A percentile compares a stretch with the other conserved stretches of the same genome.
Evolutionary conservation across 37 sponge, comb jelly and placozoan species (phyloP).

Genomic region (Spongilla lacustris): DNA sequence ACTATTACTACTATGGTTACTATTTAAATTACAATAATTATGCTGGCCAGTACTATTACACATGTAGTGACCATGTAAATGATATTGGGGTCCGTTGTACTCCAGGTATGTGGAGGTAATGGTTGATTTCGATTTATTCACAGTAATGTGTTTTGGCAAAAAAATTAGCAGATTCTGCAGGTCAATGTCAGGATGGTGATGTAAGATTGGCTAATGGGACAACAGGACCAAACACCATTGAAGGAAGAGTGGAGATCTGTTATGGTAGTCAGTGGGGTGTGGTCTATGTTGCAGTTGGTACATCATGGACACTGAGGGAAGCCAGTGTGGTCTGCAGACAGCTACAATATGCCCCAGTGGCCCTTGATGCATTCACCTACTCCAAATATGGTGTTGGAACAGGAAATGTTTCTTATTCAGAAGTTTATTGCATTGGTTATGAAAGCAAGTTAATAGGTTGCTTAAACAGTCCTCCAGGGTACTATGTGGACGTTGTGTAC

Average conservation of each 20-base stretch:
- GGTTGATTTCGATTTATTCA: background rate
- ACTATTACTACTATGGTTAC: too few species aligned
- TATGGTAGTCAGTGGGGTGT: conserved; percentile 39
- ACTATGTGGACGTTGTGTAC: background rate
- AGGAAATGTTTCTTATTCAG: background rate
- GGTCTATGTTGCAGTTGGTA: background rate
- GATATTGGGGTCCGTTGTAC: background rate
- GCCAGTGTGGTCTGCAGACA: background rate
- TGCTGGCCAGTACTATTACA: background rate
- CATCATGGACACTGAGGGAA: background rate
- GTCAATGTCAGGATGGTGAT: conserved; percentile 7
- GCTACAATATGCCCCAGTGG: background rate
- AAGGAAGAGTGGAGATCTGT: conserved; percentile 38
- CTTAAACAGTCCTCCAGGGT: background rate
- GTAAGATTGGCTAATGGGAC: conserved; percentile 15
- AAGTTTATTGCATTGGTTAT: background rate
- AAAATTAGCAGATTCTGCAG: background rate
- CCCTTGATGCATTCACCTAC: background rate
- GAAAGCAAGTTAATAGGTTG: background rate
- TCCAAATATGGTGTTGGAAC: background rate
- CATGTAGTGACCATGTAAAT: background rate
- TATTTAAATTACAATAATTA: too few species aligned
- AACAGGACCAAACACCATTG: background rate
- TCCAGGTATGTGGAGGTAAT: background rate
- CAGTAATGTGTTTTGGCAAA: background rate